These are phyloP conservation scores for Xenus cinereus DNA, from an alignment of 2,113 vertebrate genomes.

Conservation along the genomic window DNA sequence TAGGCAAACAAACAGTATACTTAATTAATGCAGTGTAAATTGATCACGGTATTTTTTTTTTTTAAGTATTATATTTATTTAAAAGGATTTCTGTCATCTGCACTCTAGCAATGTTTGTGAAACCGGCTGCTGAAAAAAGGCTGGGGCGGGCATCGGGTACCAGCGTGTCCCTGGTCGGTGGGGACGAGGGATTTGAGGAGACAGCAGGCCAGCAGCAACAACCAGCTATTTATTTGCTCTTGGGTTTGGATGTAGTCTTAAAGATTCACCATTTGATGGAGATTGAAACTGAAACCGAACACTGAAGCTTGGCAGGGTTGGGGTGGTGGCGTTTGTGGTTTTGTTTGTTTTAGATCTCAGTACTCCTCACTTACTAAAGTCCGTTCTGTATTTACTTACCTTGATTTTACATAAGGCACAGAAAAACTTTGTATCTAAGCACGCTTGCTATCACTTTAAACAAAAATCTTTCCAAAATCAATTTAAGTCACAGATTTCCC, in stretches of 20 bases:
- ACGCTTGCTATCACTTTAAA: neutral
- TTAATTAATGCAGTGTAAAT: neutral
- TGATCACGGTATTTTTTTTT: neutral
- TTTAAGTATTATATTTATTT: neutral
- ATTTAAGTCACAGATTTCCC: neutral
- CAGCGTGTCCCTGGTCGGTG: neutral
- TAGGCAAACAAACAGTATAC: conserved; percentile 21
- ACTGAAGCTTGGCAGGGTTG: neutral
- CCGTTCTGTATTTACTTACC: neutral
- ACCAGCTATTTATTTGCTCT: neutral
- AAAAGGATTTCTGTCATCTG: neutral
- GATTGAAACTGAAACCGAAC: neutral
- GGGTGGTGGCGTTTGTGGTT: accelerated
- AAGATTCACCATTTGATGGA: neutral
- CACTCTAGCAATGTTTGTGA: neutral
- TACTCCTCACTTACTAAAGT: neutral
- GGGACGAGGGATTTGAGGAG: neutral
- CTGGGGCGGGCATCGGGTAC: neutral
- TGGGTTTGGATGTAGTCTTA: neutral
- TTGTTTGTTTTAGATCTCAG: neutral
- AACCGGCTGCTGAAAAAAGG: neutral
- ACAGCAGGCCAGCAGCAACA: neutral
- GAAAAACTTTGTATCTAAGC: neutral
- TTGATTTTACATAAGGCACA: neutral
- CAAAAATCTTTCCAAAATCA: neutral